A percentile compares a stretch with the other conserved stretches of the same genome.
These are phyloP conservation scores for Scomberomorus guttatus DNA, from an alignment of 2,797 vertebrate genomes.

Conservation along the genomic window DNA sequence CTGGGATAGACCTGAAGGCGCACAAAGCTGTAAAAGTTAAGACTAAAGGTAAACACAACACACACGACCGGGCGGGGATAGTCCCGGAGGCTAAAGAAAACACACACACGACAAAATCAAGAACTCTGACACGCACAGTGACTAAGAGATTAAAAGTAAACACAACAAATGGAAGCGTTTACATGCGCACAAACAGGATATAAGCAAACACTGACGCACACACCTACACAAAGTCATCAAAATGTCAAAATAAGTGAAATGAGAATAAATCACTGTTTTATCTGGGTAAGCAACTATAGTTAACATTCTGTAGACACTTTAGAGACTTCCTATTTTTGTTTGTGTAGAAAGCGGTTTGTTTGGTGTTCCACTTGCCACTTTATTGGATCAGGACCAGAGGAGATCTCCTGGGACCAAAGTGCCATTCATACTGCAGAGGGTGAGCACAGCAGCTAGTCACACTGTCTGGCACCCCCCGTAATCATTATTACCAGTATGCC, in stretches of 20 bases:
- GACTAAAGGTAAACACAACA: conserved; percentile 88
- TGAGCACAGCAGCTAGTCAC: conserved; percentile 62
- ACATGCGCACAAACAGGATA: not conserved
- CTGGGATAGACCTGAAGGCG: conserved; percentile 92
- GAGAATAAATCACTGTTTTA: not conserved
- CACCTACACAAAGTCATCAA: not conserved
- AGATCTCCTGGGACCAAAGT: conserved; percentile 89
- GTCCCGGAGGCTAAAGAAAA: not conserved
- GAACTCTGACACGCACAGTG: not conserved
- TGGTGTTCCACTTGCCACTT: conserved; percentile 88
- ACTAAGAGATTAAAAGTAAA: not conserved
- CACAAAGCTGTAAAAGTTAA: conserved; percentile 94
- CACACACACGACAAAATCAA: not conserved
- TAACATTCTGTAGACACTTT: no score
- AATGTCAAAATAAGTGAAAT: not conserved
- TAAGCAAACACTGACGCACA: not conserved
- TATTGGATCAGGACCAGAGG: conserved; percentile 96
- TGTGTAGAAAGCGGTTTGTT: conserved; percentile 93
- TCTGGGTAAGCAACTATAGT: not conserved
- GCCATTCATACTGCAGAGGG: conserved; percentile 94
- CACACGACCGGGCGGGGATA: not conserved
- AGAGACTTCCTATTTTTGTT: not conserved
- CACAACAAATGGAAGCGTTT: not conserved
- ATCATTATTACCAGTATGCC: not conserved
- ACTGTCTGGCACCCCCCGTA: not conserved